phyloP scores from a whole-genome alignment of 2,888 invertebrate genomes.

The Caenorhabditis drosophilae region DNA sequence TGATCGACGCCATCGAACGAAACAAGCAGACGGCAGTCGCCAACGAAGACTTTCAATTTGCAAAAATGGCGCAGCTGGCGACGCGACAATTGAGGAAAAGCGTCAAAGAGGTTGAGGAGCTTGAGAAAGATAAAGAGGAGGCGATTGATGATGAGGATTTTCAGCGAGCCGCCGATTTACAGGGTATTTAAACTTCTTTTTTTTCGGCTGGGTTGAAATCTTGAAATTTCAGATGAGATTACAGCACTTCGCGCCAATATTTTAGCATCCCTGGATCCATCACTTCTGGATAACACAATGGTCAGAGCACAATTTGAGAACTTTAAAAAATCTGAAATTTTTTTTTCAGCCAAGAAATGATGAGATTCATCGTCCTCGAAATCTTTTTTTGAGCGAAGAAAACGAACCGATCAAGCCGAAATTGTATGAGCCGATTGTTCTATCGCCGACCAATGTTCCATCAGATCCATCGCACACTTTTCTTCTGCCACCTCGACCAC shows the following conservation, averaged over 20 bases:
- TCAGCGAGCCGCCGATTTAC: constrained; percentile 55
- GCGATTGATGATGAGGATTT: constrained; percentile 50
- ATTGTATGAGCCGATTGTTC: constrained; percentile 43
- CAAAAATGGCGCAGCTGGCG: constrained; percentile 49
- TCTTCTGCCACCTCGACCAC: constrained; percentile 33
- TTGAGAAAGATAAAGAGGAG: constrained; percentile 48
- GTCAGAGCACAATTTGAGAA: constrained; percentile 4
- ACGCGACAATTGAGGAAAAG: constrained; percentile 44
- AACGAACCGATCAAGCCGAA: constrained; percentile 22
- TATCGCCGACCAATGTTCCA: constrained; percentile 37
- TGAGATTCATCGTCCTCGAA: constrained; percentile 39
- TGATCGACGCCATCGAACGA: constrained; percentile 36
- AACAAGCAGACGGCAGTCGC: constrained; percentile 46
- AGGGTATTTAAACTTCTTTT: constrained; percentile 4
- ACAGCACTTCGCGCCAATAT: constrained; percentile 49
- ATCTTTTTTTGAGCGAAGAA: constrained; percentile 27
- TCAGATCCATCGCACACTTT: constrained; percentile 27
- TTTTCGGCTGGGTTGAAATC: no score
- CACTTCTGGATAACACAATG: constrained; percentile 40
- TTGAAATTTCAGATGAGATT: constrained; percentile 45
- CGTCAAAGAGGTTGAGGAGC: constrained; percentile 47
- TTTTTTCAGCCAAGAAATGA: constrained; percentile 16
- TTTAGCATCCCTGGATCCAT: constrained; percentile 40
- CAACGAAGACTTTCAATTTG: constrained; percentile 49
- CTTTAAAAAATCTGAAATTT: neutral